Base-by-base conservation (phyloP, 2,113 vertebrate species). In the Zosterops lateralis region DNA sequence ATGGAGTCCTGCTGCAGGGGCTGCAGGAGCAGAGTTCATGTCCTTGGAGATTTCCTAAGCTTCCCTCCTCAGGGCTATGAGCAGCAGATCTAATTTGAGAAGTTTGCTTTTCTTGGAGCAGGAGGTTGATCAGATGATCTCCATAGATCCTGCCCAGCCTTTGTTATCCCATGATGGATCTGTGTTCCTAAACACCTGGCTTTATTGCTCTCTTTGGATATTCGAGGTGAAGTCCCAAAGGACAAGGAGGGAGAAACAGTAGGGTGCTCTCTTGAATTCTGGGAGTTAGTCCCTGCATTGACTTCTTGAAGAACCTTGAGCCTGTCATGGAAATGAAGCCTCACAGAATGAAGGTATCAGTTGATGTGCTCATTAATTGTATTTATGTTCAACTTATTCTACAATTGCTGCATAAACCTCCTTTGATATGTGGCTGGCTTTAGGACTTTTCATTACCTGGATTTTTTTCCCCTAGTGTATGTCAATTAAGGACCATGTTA, bases 201-300 rank as follows among this genome's bases (percentile, higher is more conserved):
- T 79, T 61, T 32, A 32, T 66, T 44, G 42, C n/a, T 47, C 25
- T 21, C 1, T 62, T 66, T 0, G 24, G 20, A 31, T 65, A 10
- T 25, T 87, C 0, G 7, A 19, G 36, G 19, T 48, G 4, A 47
- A 77, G 32, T 65, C 32, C 48, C 22, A n/a, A 38, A 86, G 62
- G 76, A n/a, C 57, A 15, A 1, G 0, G 1, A 17, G 2, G 6
- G 16, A 21, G 24, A 12, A 17, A 17, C 2, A 29, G 34, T 81
- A 44, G 36, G 65, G 42, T 45, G 19, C 48, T 42, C 0, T 29
- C 0, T 15, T 36, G 61, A 50, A 38, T 85, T 66, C 28, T 68
- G 58, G 54, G 36, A 70, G 54, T 48, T 65, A 65, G 15, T 53
- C 21, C 56, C 16, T 58, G 1, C 26, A 1, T 3, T 78, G 65